Percentiles rank a stretch among this genome's conserved stretches.
phyloP scores from a whole-genome alignment of 2,888 invertebrate species.

The Tiliacea citrago region DNA sequence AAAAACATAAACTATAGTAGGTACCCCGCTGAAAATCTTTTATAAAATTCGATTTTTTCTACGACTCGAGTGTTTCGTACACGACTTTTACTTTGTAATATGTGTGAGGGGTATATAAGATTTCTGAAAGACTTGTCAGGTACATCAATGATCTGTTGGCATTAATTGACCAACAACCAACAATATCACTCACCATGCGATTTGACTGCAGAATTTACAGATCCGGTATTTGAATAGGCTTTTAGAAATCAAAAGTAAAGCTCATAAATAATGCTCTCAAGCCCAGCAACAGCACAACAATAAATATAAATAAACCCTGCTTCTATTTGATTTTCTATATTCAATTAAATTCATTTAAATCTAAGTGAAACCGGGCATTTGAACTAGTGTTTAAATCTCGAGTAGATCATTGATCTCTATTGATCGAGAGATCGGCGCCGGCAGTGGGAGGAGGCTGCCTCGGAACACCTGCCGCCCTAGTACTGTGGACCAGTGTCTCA shows the following conservation, averaged over 20 bases:
- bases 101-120: neutral
- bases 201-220: constrained; percentile 34
- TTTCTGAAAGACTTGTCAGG: neutral
- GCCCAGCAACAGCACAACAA: constrained; percentile 14
- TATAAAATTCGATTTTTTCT: neutral
- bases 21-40: too few species aligned
- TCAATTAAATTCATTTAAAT: constrained; percentile 51
- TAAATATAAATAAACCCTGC: constrained; percentile 40
- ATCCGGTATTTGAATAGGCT: constrained; percentile 41
- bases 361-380: constrained; percentile 57
- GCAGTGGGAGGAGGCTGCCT: constrained; percentile 88
- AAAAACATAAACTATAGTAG: neutral
- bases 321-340: constrained; percentile 39
- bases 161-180: constrained; percentile 11
- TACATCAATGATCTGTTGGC: neutral
- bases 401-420: constrained; percentile 88
- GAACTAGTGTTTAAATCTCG: constrained; percentile 86
- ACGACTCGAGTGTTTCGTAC: too few species aligned
- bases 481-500: constrained; percentile 84
- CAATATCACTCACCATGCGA: constrained; percentile 4
- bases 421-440: constrained; percentile 83
- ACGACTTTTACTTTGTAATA: neutral
- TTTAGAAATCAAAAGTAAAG: constrained; percentile 28
- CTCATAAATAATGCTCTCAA: constrained; percentile 38
- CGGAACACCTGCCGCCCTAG: constrained; percentile 90